A percentile compares a stretch with the other conserved stretches of the same genome.
Evolutionary conservation across 1,140 invertebrate species (phyloP).

Genomic region (Bombyx mandarina): DNA sequence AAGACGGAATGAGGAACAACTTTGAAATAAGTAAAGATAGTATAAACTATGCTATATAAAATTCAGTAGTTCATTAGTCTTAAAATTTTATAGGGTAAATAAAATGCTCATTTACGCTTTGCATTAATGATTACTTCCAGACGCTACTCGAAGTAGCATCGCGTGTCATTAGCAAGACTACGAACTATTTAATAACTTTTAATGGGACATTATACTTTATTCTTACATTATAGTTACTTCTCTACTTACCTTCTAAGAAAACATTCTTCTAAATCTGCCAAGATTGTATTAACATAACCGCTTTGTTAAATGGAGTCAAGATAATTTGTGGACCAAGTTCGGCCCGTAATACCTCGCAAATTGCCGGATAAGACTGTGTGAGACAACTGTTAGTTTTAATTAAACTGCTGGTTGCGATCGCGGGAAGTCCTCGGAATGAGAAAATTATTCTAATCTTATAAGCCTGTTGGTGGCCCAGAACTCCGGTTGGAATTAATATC

Average conservation of each 20-base stretch:
- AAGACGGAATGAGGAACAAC: conserved; percentile 18
- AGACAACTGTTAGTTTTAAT: conserved; percentile 71
- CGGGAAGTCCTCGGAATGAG: conserved; percentile 58
- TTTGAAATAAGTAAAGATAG: conserved; percentile 31
- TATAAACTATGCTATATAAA: conserved; percentile 34
- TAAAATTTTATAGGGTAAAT: conserved; percentile 44
- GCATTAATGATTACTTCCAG: conserved; percentile 36
- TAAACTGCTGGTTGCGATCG: conserved; percentile 64
- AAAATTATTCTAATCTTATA: conserved; percentile 70
- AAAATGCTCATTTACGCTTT: conserved; percentile 44
- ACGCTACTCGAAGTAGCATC: conserved; percentile 21
- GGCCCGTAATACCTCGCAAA: conserved; percentile 68
- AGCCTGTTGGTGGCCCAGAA: conserved; percentile 55
- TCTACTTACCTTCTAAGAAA: conserved; percentile 43
- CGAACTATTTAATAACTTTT: conserved; percentile 38
- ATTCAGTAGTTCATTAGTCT: conserved; percentile 50
- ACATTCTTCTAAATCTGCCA: conserved; percentile 53
- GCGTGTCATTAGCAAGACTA: conserved; percentile 18
- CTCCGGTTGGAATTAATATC: conserved; percentile 55
- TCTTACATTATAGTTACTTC: conserved; percentile 34
- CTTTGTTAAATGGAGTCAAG: conserved; percentile 65
- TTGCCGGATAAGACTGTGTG: conserved; percentile 68
- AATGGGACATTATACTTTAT: conserved; percentile 49
- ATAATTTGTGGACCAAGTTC: conserved; percentile 68
- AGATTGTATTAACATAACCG: conserved; percentile 67